phyloP scores from a whole-genome alignment of 2,797 vertebrate species.

The Choloepus didactylus region DNA sequence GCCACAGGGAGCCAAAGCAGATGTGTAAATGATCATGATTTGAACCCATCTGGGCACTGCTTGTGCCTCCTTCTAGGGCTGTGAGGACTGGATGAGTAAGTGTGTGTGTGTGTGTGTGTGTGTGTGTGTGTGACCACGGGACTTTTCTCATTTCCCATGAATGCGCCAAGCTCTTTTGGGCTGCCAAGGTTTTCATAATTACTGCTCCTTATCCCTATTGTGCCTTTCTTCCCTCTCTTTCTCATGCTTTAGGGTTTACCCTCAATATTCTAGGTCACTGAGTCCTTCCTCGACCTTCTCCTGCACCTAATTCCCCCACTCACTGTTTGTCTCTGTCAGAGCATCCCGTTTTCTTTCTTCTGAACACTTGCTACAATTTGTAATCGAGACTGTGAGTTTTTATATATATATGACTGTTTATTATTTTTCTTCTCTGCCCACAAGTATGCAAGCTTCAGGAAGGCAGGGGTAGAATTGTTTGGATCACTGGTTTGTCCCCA shows the following conservation, averaged over 20 bases:
- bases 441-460: background rate
- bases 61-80: fast-evolving
- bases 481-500: background rate
- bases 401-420: background rate
- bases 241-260: background rate
- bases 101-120: no score
- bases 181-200: background rate
- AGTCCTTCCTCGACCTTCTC: background rate
- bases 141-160: background rate
- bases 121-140: fast-evolving
- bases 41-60: fast-evolving
- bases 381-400: background rate
- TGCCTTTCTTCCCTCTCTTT: background rate
- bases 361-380: background rate
- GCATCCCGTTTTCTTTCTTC: background rate
- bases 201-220: background rate
- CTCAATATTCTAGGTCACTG: background rate
- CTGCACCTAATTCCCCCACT: no score
- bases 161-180: background rate
- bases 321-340: background rate
- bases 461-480: background rate
- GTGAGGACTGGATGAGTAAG: background rate
- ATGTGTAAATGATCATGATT: fast-evolving
- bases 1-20: background rate
- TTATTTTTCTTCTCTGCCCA: background rate